Percentiles rank a stretch among this genome's conserved stretches.
Evolutionary conservation across 92 coral and sea anemone species (phyloP).

Genomic region (Scolanthus callimorphus): DNA sequence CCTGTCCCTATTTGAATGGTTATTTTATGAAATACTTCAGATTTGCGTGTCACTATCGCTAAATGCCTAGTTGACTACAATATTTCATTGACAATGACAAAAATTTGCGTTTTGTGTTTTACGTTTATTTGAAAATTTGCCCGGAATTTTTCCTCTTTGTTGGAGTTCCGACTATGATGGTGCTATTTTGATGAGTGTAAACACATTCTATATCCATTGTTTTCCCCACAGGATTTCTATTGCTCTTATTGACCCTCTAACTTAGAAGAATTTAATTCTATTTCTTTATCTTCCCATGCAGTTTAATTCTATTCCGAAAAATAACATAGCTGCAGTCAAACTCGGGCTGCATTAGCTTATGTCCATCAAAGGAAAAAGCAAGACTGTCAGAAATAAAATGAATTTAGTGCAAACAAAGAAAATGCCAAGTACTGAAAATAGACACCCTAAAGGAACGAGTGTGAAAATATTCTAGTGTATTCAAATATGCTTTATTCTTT

Average conservation of each 20-base stretch:
- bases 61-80: background rate
- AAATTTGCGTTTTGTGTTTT: background rate
- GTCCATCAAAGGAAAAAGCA: background rate
- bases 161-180: constrained; percentile 27
- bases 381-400: background rate
- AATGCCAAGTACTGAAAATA: background rate
- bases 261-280: constrained; percentile 61
- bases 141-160: background rate
- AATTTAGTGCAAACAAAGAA: background rate
- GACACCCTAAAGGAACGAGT: background rate
- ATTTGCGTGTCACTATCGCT: constrained; percentile 3
- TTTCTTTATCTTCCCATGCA: constrained; percentile 9
- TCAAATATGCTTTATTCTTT: constrained; percentile 2
- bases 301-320: background rate
- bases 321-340: background rate
- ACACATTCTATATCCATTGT: constrained; percentile 48
- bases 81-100: background rate
- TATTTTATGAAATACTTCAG: constrained; percentile 5
- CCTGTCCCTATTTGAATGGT: constrained; percentile 28
- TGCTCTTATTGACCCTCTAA: constrained; percentile 67
- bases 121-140: background rate
- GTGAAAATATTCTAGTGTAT: constrained; percentile 1
- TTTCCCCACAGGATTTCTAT: constrained; percentile 62
- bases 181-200: constrained; percentile 70
- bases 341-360: background rate